Conservation (phyloP, 2,888 invertebrate genomes). For the Acanthosoma haemorrhoidale region DNA sequence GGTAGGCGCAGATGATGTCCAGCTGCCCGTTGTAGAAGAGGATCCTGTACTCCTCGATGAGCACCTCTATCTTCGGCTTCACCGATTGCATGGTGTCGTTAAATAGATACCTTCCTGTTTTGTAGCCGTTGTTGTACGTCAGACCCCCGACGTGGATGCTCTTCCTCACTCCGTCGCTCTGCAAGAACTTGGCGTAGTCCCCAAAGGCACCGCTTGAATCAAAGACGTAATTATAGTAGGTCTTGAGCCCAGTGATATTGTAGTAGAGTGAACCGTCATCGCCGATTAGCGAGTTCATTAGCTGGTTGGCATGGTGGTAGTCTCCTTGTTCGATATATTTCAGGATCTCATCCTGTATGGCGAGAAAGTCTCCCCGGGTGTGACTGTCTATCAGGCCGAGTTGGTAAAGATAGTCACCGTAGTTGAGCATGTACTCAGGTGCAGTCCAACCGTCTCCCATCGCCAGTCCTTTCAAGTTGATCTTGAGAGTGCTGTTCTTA, state of each 20-base stretch:
- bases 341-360: slow-evolving; percentile 55
- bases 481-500: slow-evolving; percentile 55
- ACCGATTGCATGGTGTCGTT: slow-evolving; percentile 78
- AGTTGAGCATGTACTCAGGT: slow-evolving; percentile 68
- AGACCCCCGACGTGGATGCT: slow-evolving; percentile 82
- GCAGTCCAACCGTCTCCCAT: slow-evolving; percentile 79
- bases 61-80: slow-evolving; percentile 63
- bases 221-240: slow-evolving; percentile 67
- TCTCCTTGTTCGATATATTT: slow-evolving; percentile 59
- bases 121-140: slow-evolving; percentile 27
- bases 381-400: slow-evolving; percentile 55
- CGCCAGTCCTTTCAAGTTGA: slow-evolving; percentile 64
- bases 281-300: slow-evolving; percentile 53
- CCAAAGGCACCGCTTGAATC: slow-evolving; percentile 49
- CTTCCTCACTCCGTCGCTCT: slow-evolving; percentile 34
- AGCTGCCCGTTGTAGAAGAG: slow-evolving; percentile 85
- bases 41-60: slow-evolving; percentile 63
- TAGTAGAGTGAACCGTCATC: slow-evolving; percentile 51
- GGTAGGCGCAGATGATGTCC: slow-evolving; percentile 86
- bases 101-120: slow-evolving; percentile 65
- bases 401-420: slow-evolving; percentile 74
- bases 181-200: slow-evolving; percentile 38
- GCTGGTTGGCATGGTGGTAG: slow-evolving; percentile 63
- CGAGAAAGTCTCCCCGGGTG: slow-evolving; percentile 56
- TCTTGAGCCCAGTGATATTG: slow-evolving; percentile 68